Conservation (phyloP, 2,888 invertebrate genomes). For the Drosophila neotestacea region DNA sequence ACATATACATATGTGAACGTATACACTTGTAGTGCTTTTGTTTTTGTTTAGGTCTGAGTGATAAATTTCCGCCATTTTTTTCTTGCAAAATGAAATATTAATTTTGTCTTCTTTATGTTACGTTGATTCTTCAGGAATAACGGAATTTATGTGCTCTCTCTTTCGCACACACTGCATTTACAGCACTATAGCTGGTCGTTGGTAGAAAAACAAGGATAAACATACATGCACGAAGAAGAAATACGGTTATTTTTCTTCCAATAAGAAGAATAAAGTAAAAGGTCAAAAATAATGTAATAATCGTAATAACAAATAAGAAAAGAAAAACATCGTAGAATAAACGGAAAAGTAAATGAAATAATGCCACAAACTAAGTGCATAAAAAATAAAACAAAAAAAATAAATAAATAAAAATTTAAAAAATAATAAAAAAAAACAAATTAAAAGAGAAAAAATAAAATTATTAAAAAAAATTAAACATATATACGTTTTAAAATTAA, state of each 20-base stretch:
- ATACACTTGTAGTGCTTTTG: background rate
- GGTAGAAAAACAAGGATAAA: slow-evolving; percentile 8
- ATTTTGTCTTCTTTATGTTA: slow-evolving; percentile 29
- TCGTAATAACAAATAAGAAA: slow-evolving; percentile 10
- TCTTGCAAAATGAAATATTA: slow-evolving; percentile 22
- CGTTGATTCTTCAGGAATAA: slow-evolving; percentile 45
- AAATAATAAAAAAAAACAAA: slow-evolving; percentile 24
- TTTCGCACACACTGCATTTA: slow-evolving; percentile 30
- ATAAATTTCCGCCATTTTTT: slow-evolving; percentile 37
- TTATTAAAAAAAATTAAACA: slow-evolving; percentile 19
- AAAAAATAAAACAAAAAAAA: slow-evolving; percentile 3
- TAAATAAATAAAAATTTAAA: slow-evolving; percentile 24
- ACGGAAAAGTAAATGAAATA: slow-evolving; percentile 48
- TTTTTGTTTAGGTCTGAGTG: slow-evolving; percentile 7
- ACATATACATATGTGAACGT: background rate
- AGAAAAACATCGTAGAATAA: slow-evolving; percentile 12
- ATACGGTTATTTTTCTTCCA: slow-evolving; percentile 44
- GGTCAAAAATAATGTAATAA: slow-evolving; percentile 3
- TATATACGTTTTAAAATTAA: slow-evolving; percentile 39
- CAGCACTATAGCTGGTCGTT: slow-evolving; percentile 34
- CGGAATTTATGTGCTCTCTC: slow-evolving; percentile 44
- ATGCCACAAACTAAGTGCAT: slow-evolving; percentile 17
- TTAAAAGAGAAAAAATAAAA: slow-evolving; percentile 35
- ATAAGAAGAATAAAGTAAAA: slow-evolving; percentile 17
- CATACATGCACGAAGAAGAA: slow-evolving; percentile 8